Conservation (phyloP, 2,113 vertebrate genomes). For the Pseudopodoces humilis region DNA sequence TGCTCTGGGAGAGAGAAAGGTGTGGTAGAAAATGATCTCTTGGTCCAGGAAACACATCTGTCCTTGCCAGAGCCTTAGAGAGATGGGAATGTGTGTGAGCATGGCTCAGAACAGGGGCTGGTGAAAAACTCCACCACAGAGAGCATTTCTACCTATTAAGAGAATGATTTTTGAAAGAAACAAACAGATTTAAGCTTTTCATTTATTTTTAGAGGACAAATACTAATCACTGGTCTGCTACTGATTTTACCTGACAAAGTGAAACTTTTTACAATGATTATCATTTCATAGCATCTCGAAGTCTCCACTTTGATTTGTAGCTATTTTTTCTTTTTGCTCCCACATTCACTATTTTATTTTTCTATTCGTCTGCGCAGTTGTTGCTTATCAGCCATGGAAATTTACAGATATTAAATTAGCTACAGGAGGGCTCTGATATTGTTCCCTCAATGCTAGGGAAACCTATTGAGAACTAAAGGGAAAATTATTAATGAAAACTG, state of each 20-base stretch:
- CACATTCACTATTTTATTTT: constrained; percentile 3
- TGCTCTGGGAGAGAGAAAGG: not conserved
- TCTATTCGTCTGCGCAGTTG: not conserved
- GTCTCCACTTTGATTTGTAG: not conserved
- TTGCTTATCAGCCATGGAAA: constrained; percentile 50
- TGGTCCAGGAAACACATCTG: not conserved
- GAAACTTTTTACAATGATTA: not conserved
- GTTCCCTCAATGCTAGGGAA: constrained; percentile 32
- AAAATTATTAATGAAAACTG: constrained; percentile 47
- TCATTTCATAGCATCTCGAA: constrained; percentile 9
- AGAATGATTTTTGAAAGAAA: not conserved
- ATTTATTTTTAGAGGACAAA: not conserved
- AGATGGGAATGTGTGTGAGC: not conserved
- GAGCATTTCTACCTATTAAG: not conserved
- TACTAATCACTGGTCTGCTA: not conserved
- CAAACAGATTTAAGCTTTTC: not conserved
- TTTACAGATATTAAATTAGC: constrained; percentile 63
- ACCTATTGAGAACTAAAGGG: constrained; percentile 53
- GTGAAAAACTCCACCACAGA: not conserved
- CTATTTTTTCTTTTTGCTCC: not conserved
- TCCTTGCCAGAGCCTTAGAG: not conserved
- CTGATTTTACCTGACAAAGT: not conserved
- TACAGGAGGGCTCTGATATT: constrained; percentile 62
- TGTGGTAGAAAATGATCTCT: not conserved
- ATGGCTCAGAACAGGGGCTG: not conserved